These are phyloP conservation scores for Aphodius granarius DNA, from an alignment of 2,888 invertebrate genomes.

Conservation along the genomic window DNA sequence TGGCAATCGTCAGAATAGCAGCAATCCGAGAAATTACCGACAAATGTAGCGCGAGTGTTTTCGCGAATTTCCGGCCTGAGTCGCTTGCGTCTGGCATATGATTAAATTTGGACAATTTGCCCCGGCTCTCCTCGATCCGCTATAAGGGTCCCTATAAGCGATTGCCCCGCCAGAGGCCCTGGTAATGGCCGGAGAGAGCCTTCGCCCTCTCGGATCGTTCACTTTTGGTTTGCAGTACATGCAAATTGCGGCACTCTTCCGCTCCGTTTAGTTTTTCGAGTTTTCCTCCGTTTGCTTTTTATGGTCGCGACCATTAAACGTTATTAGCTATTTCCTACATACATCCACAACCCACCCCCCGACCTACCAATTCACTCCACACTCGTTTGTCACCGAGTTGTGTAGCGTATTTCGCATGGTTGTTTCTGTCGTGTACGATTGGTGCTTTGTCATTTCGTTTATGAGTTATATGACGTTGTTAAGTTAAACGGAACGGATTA, in stretches of 20 bases:
- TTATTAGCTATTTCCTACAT: constrained; percentile 38
- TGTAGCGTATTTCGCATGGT: not conserved
- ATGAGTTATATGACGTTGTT: not conserved
- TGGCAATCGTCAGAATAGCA: not conserved
- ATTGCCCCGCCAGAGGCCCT: not conserved
- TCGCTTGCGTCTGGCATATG: constrained; percentile 13
- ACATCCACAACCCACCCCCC: not conserved
- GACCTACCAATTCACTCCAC: not conserved
- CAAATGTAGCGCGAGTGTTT: not conserved
- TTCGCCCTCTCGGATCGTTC: constrained; percentile 34
- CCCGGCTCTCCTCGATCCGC: constrained; percentile 14
- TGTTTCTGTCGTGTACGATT: not conserved
- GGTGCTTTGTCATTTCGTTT: not conserved
- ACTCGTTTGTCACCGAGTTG: not conserved
- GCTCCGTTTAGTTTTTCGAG: constrained; percentile 46
- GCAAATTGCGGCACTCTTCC: constrained; percentile 48
- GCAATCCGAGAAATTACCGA: not conserved
- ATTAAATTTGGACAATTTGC: constrained; percentile 30
- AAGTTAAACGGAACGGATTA: not conserved
- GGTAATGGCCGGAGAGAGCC: not conserved
- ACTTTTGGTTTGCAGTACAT: constrained; percentile 40
- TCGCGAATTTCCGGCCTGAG: not conserved
- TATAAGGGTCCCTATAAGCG: not conserved
- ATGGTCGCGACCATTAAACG: constrained; percentile 44
- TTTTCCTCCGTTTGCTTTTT: constrained; percentile 46